A percentile compares a stretch with the other conserved stretches of the same genome.
phyloP scores from a whole-genome alignment of 1,140 invertebrate genomes.

The Vanessa tameamea region DNA sequence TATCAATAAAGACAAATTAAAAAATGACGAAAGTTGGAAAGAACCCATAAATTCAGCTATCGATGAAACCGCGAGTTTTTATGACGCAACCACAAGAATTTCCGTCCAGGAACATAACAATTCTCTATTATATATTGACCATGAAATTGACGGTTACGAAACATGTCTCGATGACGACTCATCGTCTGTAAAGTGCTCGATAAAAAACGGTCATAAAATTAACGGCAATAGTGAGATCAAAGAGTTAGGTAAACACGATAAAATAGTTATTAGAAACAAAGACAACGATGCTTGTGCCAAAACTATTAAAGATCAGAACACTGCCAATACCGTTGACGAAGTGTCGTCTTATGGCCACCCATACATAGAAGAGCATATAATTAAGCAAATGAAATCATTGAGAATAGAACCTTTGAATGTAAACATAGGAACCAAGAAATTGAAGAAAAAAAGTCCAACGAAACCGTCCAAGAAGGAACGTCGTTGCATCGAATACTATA shows the following conservation, averaged over 20 bases:
- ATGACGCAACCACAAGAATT: conserved; percentile 61
- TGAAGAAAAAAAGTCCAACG: conserved; percentile 63
- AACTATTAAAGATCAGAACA: conserved; percentile 58
- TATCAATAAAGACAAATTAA: conserved; percentile 56
- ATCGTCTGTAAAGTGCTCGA: conserved; percentile 62
- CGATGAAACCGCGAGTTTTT: conserved; percentile 56
- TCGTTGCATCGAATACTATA: conserved; percentile 77
- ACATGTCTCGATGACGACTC: conserved; percentile 78
- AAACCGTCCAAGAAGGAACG: conserved; percentile 67
- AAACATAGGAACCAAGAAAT: conserved; percentile 61
- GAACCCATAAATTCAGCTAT: conserved; percentile 65
- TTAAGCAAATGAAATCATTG: conserved; percentile 76
- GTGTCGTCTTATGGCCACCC: conserved; percentile 59
- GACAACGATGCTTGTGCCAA: conserved; percentile 70
- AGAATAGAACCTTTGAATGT: conserved; percentile 72
- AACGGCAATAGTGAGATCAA: conserved; percentile 71
- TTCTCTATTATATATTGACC: conserved; percentile 72
- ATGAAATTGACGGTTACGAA: conserved; percentile 79
- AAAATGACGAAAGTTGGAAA: conserved; percentile 73
- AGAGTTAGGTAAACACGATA: conserved; percentile 71
- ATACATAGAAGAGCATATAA: conserved; percentile 72
- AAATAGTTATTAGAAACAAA: conserved; percentile 65
- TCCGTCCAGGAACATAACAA: conserved; percentile 68
- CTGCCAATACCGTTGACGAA: conserved; percentile 52
- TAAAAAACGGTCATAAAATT: conserved; percentile 71